Percentiles rank a stretch among this genome's conserved stretches.
Evolutionary conservation across 1,140 invertebrate species (phyloP).

Genomic region (Drosophila lacertosa): DNA sequence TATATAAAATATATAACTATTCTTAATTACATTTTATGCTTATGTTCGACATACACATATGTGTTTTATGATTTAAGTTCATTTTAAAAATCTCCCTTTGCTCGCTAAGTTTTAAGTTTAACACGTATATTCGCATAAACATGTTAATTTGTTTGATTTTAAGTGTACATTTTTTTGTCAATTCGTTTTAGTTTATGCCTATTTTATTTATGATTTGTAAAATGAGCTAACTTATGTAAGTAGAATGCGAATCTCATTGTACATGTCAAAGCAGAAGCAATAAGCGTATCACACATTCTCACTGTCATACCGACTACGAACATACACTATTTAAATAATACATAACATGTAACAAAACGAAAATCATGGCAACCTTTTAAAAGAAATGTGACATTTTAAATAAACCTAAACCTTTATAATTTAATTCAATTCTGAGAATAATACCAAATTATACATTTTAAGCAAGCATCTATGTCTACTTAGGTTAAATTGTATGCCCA

Average conservation of each 20-base stretch:
- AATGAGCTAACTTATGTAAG: constrained; percentile 60
- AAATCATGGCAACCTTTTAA: constrained; percentile 66
- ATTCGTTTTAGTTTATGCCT: constrained; percentile 67
- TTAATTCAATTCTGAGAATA: constrained; percentile 48
- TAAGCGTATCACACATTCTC: constrained; percentile 42
- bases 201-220: constrained; percentile 43
- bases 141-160: constrained; percentile 63
- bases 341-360: constrained; percentile 56
- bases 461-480: constrained; percentile 55
- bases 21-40: constrained; percentile 60
- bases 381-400: constrained; percentile 66
- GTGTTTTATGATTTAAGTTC: constrained; percentile 62
- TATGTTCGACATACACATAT: constrained; percentile 56
- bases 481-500: constrained; percentile 53
- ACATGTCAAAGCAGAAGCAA: constrained; percentile 57
- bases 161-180: constrained; percentile 74
- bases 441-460: constrained; percentile 43
- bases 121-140: constrained; percentile 12
- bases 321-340: constrained; percentile 41
- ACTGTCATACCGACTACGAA: constrained; percentile 34
- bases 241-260: constrained; percentile 72
- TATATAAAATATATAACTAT: constrained; percentile 74
- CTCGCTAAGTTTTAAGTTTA: constrained; percentile 63
- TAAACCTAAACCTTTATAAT: constrained; percentile 72
- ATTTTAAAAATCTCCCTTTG: constrained; percentile 40